These are phyloP conservation scores for Anorthoa munda DNA, from an alignment of 2,888 invertebrate species.

Conservation along the genomic window DNA sequence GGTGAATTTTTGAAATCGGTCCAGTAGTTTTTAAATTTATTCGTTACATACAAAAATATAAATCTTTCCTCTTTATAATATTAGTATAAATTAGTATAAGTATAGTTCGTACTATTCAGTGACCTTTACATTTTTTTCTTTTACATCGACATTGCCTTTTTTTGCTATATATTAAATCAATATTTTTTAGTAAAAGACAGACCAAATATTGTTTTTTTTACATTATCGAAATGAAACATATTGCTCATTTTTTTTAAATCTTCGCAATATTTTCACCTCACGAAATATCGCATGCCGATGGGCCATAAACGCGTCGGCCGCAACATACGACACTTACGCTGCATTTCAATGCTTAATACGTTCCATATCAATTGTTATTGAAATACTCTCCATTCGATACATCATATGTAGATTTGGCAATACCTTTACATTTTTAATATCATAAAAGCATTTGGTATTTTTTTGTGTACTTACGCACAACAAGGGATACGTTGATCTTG, in stretches of 20 bases:
- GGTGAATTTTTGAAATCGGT: too few relatives aligned
- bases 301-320: constrained; percentile 72
- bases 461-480: not conserved
- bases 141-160: not conserved
- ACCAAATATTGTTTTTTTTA: not conserved
- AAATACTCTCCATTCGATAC: constrained; percentile 25
- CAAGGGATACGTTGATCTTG: not conserved
- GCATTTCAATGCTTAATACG: constrained; percentile 66
- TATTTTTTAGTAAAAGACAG: not conserved
- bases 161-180: not conserved
- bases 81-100: too few relatives aligned
- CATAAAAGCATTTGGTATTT: not conserved
- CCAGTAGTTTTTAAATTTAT: too few relatives aligned
- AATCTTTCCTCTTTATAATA: too few relatives aligned
- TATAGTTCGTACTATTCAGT: too few relatives aligned
- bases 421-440: constrained; percentile 1
- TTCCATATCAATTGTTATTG: constrained; percentile 57
- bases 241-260: constrained; percentile 33
- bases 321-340: constrained; percentile 69
- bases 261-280: constrained; percentile 58
- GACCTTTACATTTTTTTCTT: not conserved
- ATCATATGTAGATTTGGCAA: constrained; percentile 9
- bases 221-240: not conserved
- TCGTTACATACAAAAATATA: too few relatives aligned
- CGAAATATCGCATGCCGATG: constrained; percentile 67